Evolutionary conservation across 2,888 invertebrate species (phyloP).

Genomic region (Drosophila rubida): DNA sequence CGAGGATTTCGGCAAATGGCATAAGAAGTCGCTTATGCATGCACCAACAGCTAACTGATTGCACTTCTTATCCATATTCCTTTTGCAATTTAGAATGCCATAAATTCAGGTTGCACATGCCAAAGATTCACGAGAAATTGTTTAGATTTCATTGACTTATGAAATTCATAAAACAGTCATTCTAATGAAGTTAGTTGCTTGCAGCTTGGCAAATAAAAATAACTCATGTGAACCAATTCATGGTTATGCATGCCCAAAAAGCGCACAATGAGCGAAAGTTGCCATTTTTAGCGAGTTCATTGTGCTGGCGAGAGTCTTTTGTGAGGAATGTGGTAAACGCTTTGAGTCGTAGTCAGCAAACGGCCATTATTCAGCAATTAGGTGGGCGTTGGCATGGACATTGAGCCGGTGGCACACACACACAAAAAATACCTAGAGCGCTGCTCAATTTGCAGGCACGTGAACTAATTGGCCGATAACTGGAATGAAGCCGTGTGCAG

Average conservation of each 20-base stretch:
- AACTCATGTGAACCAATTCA: neutral
- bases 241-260: neutral
- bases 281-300: neutral
- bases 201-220: neutral
- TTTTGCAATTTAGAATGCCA: slow-evolving; percentile 46
- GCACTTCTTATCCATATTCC: slow-evolving; percentile 24
- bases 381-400: slow-evolving; percentile 12
- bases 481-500: slow-evolving; percentile 41
- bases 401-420: slow-evolving; percentile 20
- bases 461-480: slow-evolving; percentile 59
- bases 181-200: neutral
- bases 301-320: neutral
- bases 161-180: neutral
- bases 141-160: slow-evolving; percentile 20
- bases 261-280: neutral
- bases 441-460: slow-evolving; percentile 39
- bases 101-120: slow-evolving; percentile 35
- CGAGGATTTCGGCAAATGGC: slow-evolving; percentile 44
- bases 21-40: slow-evolving; percentile 56
- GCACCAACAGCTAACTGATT: slow-evolving; percentile 63
- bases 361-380: slow-evolving; percentile 31
- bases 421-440: slow-evolving; percentile 9
- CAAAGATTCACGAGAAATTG: slow-evolving; percentile 14
- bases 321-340: neutral
- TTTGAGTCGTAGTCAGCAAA: neutral